These are phyloP conservation scores for Tursiops truncatus DNA, from an alignment of 2,113 vertebrate genomes.

Conservation along the genomic window DNA sequence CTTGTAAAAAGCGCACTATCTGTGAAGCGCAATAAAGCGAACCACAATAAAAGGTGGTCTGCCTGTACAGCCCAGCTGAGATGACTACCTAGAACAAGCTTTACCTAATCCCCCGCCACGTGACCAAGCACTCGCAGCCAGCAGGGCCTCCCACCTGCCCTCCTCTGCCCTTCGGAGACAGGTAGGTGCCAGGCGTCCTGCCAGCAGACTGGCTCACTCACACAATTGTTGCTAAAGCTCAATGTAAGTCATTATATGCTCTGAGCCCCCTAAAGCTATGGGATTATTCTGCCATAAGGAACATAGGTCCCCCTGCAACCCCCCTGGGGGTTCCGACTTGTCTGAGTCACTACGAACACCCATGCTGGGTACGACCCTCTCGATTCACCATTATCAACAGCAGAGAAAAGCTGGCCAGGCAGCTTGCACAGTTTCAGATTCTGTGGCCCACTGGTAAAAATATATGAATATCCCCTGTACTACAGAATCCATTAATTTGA, in stretches of 20 bases:
- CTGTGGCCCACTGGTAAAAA: neutral
- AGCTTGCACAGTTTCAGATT: neutral
- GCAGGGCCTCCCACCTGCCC: neutral
- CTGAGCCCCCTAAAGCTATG: neutral
- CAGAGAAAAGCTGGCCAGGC: neutral
- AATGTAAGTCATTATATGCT: neutral
- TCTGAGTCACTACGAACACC: neutral
- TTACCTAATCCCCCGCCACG: neutral
- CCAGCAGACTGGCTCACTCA: neutral
- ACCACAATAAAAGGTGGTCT: neutral
- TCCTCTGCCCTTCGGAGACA: neutral
- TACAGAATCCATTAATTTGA: neutral
- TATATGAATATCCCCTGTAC: neutral
- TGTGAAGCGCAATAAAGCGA: neutral
- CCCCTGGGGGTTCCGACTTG: neutral
- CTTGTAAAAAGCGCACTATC: rapidly evolving
- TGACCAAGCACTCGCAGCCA: neutral
- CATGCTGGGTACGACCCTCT: neutral
- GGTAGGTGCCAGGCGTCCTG: neutral
- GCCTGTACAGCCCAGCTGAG: neutral
- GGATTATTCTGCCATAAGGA: neutral
- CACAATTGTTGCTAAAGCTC: neutral
- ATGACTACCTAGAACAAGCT: neutral
- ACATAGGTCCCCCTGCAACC: neutral
- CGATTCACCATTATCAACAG: neutral